These are phyloP conservation scores for Pristionchus arcanus DNA, from an alignment of 2,888 invertebrate genomes.

Conservation along the genomic window DNA sequence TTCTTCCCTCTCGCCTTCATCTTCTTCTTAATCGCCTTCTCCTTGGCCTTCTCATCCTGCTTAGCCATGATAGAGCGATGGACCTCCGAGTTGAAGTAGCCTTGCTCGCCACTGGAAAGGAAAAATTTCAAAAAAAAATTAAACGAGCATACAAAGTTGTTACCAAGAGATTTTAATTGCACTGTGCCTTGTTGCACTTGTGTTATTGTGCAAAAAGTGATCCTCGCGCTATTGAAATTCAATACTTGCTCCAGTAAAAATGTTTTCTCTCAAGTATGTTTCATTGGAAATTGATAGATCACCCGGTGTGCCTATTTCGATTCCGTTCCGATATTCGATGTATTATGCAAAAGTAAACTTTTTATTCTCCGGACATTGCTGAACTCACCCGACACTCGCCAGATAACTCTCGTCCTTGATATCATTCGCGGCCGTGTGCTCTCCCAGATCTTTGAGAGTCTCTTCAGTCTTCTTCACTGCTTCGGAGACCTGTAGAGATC, in stretches of 20 bases:
- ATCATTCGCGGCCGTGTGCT: constrained; percentile 73
- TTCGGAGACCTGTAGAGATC: constrained; percentile 59
- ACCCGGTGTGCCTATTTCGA: no score
- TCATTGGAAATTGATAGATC: no score
- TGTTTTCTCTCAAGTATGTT: no score
- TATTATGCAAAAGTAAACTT: not conserved
- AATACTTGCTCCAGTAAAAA: no score
- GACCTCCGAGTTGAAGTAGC: constrained; percentile 63
- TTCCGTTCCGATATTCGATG: no score
- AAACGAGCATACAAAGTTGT: no score
- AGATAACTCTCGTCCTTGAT: constrained; percentile 77
- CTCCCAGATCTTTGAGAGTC: constrained; percentile 70
- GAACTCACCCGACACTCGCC: constrained; percentile 64
- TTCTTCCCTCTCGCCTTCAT: constrained; percentile 65
- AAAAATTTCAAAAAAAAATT: not conserved
- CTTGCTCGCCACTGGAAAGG: constrained; percentile 65
- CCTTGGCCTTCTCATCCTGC: constrained; percentile 72
- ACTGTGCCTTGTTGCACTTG: no score
- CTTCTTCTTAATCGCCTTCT: constrained; percentile 76
- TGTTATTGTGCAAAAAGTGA: no score
- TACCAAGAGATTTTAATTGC: no score
- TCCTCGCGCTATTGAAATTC: constrained; percentile 57
- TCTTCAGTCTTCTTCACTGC: constrained; percentile 73
- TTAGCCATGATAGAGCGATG: constrained; percentile 69
- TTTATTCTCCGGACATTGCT: no score